Evolutionary conservation across 1,140 invertebrate genomes (phyloP), one percentile per base, ranked within the genome.

Genomic region (Homalodisca vitripennis): DNA sequence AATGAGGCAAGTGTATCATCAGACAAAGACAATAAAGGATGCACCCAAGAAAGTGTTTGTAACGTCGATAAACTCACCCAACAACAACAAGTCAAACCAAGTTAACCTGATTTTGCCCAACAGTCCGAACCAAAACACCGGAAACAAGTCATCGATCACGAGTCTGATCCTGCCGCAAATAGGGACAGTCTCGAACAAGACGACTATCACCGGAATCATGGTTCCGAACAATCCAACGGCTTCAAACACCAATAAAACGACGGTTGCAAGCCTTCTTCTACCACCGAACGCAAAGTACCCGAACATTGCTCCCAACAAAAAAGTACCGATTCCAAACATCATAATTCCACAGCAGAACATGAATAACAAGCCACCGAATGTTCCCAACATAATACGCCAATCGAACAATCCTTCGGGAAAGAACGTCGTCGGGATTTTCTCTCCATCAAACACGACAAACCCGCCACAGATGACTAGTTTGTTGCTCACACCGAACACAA

Each of bases 351-450:
- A 66, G 63, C 32, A 66, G 47, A 66, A 66, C 26, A 47, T 60
- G 10, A 51, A 20, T 22, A 27, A 1, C 2, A 64, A 64, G 34
- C 30, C n/a, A 26, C 3, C 65, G 2, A 69, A 31, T 26, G 41
- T 69, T 10, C 68, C 68, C 27, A 69, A 69, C 24, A 69, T 69
- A 10, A 69, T 69, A 2, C 24, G 68, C 34, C 68, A 69, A 24
- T 17, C 53, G 1, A 62, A 53, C 27, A 41, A 24, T 30, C 53
- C 63, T 1, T 26, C n/a, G 1, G 34, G 24, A 10, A 46, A 46
- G 26, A 41, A 66, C 20, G 27, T 66, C 34, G 63, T 41, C 10
- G 24, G 32, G 10, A 32, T 63, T 63, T 46, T 66, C 20, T 46
- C 63, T 2, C 30, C 63, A 2, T 6, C 32, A 1, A 10, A 32